Conservation (phyloP, 1,140 invertebrate genomes). For the Drosophila baimaii region DNA sequence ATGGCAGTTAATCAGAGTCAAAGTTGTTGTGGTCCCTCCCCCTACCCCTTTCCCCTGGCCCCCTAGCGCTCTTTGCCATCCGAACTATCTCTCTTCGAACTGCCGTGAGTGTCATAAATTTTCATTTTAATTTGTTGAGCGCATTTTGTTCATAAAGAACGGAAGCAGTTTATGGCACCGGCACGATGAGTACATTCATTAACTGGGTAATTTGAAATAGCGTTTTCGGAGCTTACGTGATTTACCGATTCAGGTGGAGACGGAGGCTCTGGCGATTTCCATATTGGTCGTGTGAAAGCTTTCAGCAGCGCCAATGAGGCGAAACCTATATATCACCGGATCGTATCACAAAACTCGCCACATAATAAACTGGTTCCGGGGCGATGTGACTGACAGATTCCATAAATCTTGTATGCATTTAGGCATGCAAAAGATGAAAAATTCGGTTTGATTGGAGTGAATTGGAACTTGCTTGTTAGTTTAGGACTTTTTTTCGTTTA, state of each 20-base stretch:
- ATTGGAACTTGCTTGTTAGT: too few species aligned
- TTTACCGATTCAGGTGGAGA: conserved; percentile 26
- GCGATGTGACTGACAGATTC: conserved; percentile 21
- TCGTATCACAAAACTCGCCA: conserved; percentile 28
- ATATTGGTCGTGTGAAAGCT: conserved; percentile 46
- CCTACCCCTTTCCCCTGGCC: not conserved
- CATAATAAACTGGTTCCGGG: conserved; percentile 44
- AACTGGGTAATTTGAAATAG: conserved; percentile 45
- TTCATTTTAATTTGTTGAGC: conserved; percentile 77
- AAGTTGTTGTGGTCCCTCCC: conserved; percentile 44
- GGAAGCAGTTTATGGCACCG: conserved; percentile 53
- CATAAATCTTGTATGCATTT: conserved; percentile 13
- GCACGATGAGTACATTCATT: conserved; percentile 65
- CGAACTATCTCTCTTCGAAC: conserved; percentile 45
- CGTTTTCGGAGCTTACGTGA: conserved; percentile 40
- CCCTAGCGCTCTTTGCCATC: not conserved
- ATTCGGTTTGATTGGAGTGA: too few species aligned
- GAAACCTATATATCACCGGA: conserved; percentile 36
- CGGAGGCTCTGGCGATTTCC: conserved; percentile 16
- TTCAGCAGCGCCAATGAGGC: conserved; percentile 26
- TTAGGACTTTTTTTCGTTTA: too few species aligned
- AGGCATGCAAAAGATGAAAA: not conserved
- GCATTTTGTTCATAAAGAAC: conserved; percentile 66
- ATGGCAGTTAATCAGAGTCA: conserved; percentile 78
- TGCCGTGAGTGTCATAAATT: conserved; percentile 65